Base-by-base conservation (phyloP, 2,113 vertebrate species). In the Microtus richardsoni region DNA sequence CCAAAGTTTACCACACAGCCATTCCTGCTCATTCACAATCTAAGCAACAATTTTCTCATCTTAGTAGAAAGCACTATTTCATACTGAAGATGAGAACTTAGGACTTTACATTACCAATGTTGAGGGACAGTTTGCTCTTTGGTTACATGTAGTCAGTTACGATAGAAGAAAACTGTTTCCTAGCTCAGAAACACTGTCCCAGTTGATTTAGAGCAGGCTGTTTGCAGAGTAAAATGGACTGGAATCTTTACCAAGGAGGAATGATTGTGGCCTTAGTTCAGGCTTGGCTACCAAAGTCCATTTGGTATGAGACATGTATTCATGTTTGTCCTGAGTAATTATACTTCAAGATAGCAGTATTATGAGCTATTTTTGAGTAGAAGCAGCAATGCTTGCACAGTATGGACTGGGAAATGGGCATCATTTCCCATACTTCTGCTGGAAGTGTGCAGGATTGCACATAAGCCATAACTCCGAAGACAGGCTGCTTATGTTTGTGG, bases 31-130 rank as follows among this genome's bases (percentile, higher is more conserved):
- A 0, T 22, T 86, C 17, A 39, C 0, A 3, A 52, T 89, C 68
- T 7, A 4, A 13, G 9, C 1, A 3, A 11, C 33, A n/a, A 0
- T 41, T n/a, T 60, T 77, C 36, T 22, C 1, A 19, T 83, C 58
- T 78, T 28, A 47, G 8, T 91, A 58, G 83, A 93, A 79, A 30
- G 21, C 16, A 11, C 0, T 62, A 7, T 64, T 88, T 94, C 22
- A 21, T 74, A 30, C 7, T 9, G 6, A 47, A 14, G 19, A 3
- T 58, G 73, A 36, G 60, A 9, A n/a, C 24, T 47, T 49, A 30
- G 0, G 21, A 60, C 68, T 52, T 89, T 77, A 39, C 1, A 0
- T 60, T 77, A 4, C 52, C 62, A n/a, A 0, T 36, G 33, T 19
- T n/a, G 9, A 68, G 9, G 28, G 47, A 14, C 22, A 41, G 36